These are phyloP conservation scores for Camponotus vicinus DNA, from an alignment of 1,140 invertebrate genomes.

Conservation along the genomic window DNA sequence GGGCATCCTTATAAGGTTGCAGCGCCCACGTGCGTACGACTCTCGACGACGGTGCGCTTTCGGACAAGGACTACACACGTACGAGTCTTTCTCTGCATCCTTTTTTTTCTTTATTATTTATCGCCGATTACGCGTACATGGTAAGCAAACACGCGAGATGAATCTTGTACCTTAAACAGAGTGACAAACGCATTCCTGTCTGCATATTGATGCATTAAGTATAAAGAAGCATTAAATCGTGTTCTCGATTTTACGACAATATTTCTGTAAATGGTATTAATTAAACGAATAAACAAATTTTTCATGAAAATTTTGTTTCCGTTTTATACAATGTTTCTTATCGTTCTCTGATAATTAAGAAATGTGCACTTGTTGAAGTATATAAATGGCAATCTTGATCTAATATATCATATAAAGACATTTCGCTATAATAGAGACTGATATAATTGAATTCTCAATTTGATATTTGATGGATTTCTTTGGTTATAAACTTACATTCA, in stretches of 20 bases:
- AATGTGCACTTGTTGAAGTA: background rate
- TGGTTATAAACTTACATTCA: too few species aligned
- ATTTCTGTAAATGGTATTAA: background rate
- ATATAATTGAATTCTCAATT: too few species aligned
- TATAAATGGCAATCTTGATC: too few species aligned
- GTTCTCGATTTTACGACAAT: slow-evolving; percentile 1
- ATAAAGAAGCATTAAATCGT: background rate
- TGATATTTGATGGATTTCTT: too few species aligned
- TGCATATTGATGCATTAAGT: background rate
- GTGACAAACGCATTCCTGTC: background rate
- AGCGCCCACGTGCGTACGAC: slow-evolving; percentile 74
- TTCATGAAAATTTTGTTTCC: background rate
- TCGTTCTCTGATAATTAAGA: background rate
- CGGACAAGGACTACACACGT: slow-evolving; percentile 72
- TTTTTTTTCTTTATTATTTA: slow-evolving; percentile 19
- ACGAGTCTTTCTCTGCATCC: slow-evolving; percentile 33
- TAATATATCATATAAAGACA: too few species aligned
- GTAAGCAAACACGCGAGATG: background rate
- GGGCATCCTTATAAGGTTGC: slow-evolving; percentile 75
- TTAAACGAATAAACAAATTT: background rate
- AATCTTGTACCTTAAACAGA: slow-evolving; percentile 14
- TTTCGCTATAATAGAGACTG: too few species aligned
- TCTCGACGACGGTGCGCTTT: slow-evolving; percentile 67
- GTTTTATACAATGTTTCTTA: background rate
- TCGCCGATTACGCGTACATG: background rate